Percentiles rank a stretch among this genome's conserved stretches.
Conservation (phyloP, 2,797 vertebrate species). For the Myripristis murdjan region DNA sequence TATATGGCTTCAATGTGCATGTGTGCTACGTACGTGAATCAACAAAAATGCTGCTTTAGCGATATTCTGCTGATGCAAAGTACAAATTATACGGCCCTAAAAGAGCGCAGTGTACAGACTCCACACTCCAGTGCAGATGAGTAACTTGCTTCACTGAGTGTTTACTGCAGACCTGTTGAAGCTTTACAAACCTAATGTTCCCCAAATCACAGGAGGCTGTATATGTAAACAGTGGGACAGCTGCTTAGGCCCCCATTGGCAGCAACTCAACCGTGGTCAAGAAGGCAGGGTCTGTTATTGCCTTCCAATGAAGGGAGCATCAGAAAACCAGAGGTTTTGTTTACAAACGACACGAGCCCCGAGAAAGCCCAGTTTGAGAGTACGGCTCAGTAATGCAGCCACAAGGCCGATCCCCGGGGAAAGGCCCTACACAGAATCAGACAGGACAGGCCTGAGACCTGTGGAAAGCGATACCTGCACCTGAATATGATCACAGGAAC, state of each 20-base stretch:
- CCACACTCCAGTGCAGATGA: slow-evolving; percentile 52
- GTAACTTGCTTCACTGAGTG: slow-evolving; percentile 33
- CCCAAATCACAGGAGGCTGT: slow-evolving; percentile 73
- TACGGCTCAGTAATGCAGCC: slow-evolving; percentile 75
- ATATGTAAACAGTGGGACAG: slow-evolving; percentile 83
- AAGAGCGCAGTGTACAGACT: slow-evolving; percentile 54
- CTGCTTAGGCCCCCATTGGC: slow-evolving; percentile 79
- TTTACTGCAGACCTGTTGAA: slow-evolving; percentile 78
- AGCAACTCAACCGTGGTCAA: slow-evolving; percentile 71
- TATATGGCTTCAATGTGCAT: not conserved
- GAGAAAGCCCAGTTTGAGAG: slow-evolving; percentile 80
- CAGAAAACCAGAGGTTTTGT: slow-evolving; percentile 71
- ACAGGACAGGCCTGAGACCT: slow-evolving; percentile 52
- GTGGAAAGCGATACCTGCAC: slow-evolving; percentile 58
- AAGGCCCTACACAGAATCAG: slow-evolving; percentile 65
- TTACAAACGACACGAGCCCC: slow-evolving; percentile 71
- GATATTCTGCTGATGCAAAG: slow-evolving; percentile 2
- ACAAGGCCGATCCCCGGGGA: slow-evolving; percentile 63
- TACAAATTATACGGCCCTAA: slow-evolving; percentile 65
- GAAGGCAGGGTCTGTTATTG: slow-evolving; percentile 79
- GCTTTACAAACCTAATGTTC: slow-evolving; percentile 80
- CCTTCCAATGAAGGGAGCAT: slow-evolving; percentile 82
- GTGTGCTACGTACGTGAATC: not conserved
- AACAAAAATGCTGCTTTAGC: not conserved
- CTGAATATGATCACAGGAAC: slow-evolving; percentile 49